Percentiles rank a stretch among this genome's conserved stretches.
These are phyloP conservation scores for Lacanobia wlatinum DNA, from an alignment of 2,888 invertebrate species.

Conservation along the genomic window DNA sequence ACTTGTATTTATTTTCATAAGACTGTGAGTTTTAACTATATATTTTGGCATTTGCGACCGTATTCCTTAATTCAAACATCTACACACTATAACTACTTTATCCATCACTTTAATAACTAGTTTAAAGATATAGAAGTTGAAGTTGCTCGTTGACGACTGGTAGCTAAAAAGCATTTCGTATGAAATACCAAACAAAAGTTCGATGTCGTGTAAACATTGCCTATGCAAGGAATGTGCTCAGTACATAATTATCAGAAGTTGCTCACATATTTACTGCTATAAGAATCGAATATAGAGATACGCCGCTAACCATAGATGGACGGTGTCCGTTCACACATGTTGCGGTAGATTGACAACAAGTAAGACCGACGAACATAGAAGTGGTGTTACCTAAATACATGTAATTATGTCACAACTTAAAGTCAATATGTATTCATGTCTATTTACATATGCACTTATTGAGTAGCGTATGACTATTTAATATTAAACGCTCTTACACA, in stretches of 20 bases:
- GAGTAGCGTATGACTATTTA: conserved; percentile 42
- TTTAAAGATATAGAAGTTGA: conserved; percentile 52
- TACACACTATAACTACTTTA: conserved; percentile 9
- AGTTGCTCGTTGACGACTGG: conserved; percentile 28
- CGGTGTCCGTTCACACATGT: conserved; percentile 51
- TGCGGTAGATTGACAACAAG: conserved; percentile 58
- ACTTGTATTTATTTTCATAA: conserved; percentile 12
- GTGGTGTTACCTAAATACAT: conserved; percentile 71
- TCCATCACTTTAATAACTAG: conserved; percentile 56
- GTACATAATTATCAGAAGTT: conserved; percentile 61
- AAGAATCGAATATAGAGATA: conserved; percentile 63
- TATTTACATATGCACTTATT: conserved; percentile 50
- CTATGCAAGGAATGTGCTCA: conserved; percentile 62
- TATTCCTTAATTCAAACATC: conserved; percentile 4
- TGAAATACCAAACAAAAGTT: conserved; percentile 26
- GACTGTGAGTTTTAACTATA: conserved; percentile 42
- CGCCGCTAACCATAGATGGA: conserved; percentile 51
- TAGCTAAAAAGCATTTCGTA: conserved; percentile 58
- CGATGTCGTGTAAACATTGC: conserved; percentile 60
- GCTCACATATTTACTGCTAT: conserved; percentile 59
- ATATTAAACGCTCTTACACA: conserved; percentile 29
- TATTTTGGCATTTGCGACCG: background rate
- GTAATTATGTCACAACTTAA: conserved; percentile 68
- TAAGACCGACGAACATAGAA: conserved; percentile 38
- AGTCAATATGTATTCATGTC: conserved; percentile 62